These are phyloP conservation scores for Leontocebus nigricollis DNA, from an alignment of 2,797 vertebrate genomes.

Conservation along the genomic window DNA sequence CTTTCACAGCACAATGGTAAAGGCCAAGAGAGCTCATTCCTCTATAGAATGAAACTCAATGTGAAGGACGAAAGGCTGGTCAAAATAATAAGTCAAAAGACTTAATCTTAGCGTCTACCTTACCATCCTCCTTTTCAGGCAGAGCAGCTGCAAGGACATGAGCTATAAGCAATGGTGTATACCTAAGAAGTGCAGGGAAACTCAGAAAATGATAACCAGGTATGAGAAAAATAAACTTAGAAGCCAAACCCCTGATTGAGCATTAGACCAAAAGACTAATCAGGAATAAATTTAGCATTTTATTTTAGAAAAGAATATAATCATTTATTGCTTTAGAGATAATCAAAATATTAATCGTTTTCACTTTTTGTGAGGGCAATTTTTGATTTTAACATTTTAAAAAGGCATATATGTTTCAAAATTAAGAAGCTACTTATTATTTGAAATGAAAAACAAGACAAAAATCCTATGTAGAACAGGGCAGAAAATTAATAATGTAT, in stretches of 20 bases:
- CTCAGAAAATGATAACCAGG: background rate
- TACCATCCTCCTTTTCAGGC: background rate
- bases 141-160: background rate
- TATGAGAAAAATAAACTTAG: background rate
- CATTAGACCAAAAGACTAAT: background rate
- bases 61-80: background rate
- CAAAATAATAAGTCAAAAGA: background rate
- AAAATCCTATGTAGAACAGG: background rate
- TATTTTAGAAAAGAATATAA: background rate
- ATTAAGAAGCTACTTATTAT: background rate
- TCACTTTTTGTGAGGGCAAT: background rate
- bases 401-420: background rate
- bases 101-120: background rate
- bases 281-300: background rate
- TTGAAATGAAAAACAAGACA: background rate
- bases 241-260: background rate
- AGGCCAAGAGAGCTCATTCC: background rate
- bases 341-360: slow-evolving; percentile 9
- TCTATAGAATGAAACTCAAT: background rate
- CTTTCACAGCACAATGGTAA: background rate
- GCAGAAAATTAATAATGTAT: background rate
- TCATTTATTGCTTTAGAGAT: background rate
- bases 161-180: accelerated
- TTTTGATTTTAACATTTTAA: slow-evolving; percentile 28
- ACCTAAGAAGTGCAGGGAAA: background rate